Evolutionary conservation across 2,797 vertebrate species (phyloP).

Genomic region (Alosa sapidissima): DNA sequence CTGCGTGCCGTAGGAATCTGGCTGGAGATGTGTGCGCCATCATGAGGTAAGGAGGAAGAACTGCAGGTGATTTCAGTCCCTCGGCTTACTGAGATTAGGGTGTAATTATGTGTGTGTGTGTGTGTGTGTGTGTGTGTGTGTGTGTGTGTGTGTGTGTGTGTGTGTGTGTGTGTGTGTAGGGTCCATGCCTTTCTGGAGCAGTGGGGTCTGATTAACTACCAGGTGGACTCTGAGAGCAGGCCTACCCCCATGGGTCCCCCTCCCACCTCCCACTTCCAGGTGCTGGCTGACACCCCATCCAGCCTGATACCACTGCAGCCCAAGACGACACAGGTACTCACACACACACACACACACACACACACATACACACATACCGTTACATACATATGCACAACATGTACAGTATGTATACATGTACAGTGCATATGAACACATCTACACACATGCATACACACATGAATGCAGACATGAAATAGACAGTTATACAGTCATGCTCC

Average conservation of each 20-base stretch:
- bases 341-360: slow-evolving; percentile 49
- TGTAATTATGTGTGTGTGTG: background rate
- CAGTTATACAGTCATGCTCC: too few relatives aligned
- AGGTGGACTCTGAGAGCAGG: slow-evolving; percentile 93
- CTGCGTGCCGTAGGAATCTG: slow-evolving; percentile 93
- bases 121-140: slow-evolving; percentile 10
- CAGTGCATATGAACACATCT: background rate
- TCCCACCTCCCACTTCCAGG: slow-evolving; percentile 94
- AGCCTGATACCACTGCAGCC: slow-evolving; percentile 93
- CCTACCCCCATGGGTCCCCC: slow-evolving; percentile 96
- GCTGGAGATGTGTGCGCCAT: slow-evolving; percentile 97
- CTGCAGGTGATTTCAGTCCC: too few relatives aligned
- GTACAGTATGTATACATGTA: background rate
- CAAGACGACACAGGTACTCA: slow-evolving; percentile 72
- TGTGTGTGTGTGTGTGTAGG: slow-evolving; percentile 65
- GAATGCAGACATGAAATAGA: too few relatives aligned
- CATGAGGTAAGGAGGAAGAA: slow-evolving; percentile 82
- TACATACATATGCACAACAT: background rate
- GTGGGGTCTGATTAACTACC: slow-evolving; percentile 98
- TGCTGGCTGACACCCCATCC: slow-evolving; percentile 92
- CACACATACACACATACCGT: background rate
- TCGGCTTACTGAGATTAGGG: too few relatives aligned
- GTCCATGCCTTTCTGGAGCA: slow-evolving; percentile 97
- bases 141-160: slow-evolving; percentile 16
- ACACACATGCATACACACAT: background rate